These are phyloP conservation scores for Carcinoscorpius rotundicauda DNA, from an alignment of 1,140 invertebrate genomes.

Conservation along the genomic window DNA sequence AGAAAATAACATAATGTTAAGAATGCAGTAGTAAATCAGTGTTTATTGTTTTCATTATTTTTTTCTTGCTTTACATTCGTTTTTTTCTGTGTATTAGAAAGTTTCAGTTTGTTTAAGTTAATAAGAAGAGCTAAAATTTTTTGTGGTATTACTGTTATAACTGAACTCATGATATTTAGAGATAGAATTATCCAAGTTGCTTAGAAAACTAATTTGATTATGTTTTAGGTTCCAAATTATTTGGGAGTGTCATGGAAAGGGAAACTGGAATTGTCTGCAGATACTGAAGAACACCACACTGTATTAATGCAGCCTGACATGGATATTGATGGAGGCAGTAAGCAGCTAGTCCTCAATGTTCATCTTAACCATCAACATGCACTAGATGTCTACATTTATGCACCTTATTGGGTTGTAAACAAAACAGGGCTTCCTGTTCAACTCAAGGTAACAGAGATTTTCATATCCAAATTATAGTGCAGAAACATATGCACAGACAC, in stretches of 20 bases:
- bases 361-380: constrained; percentile 46
- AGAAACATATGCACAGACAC: too few relatives aligned
- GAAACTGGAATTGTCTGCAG: constrained; percentile 48
- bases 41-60: too few relatives aligned
- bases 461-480: not conserved
- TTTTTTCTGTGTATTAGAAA: too few relatives aligned
- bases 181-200: too few relatives aligned
- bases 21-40: too few relatives aligned
- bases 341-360: constrained; percentile 51
- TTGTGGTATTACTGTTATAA: too few relatives aligned
- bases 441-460: constrained; percentile 47
- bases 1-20: too few relatives aligned
- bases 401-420: constrained; percentile 85
- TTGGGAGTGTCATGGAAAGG: constrained; percentile 56
- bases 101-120: too few relatives aligned
- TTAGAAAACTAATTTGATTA: not conserved
- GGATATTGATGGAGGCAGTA: constrained; percentile 49
- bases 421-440: constrained; percentile 66
- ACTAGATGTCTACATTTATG: constrained; percentile 54
- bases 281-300: constrained; percentile 49
- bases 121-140: too few relatives aligned
- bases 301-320: constrained; percentile 45
- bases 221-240: constrained; percentile 45
- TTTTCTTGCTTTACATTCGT: too few relatives aligned
- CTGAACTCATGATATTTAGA: too few relatives aligned